These are phyloP conservation scores for Agelas oroides DNA, from an alignment of 37 sponge, comb jelly and placozoan genomes.

Conservation along the genomic window DNA sequence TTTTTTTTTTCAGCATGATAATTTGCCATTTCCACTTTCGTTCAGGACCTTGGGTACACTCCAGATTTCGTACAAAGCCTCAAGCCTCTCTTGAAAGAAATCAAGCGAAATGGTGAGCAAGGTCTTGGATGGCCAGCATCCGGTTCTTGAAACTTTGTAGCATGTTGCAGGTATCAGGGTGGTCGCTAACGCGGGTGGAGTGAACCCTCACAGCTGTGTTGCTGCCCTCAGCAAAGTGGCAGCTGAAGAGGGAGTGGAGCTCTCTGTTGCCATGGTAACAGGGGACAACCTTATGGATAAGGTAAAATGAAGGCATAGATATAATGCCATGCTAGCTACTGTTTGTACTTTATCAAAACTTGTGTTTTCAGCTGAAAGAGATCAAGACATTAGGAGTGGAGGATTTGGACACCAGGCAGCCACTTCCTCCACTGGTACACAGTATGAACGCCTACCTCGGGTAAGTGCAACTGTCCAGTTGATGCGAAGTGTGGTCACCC, in stretches of 20 bases:
- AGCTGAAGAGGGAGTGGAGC: conserved; percentile 72
- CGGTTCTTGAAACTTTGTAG: too few species aligned
- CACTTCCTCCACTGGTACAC: conserved; percentile 53
- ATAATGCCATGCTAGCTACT: not conserved
- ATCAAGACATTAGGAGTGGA: conserved; percentile 20
- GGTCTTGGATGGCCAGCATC: too few species aligned
- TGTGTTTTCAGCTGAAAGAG: conserved; percentile 24
- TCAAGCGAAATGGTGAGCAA: conserved; percentile 65
- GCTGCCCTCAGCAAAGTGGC: conserved; percentile 58
- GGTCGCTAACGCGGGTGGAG: conserved; percentile 94
- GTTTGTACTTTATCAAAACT: not conserved
- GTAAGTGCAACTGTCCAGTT: conserved; percentile 29
- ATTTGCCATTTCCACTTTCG: not conserved
- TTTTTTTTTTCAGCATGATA: too few species aligned
- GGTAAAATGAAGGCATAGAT: not conserved
- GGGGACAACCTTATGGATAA: conserved; percentile 89
- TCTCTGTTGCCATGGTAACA: conserved; percentile 88
- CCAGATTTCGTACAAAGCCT: conserved; percentile 81
- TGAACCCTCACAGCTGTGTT: conserved; percentile 85
- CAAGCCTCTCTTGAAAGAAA: conserved; percentile 58
- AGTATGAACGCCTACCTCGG: conserved; percentile 97
- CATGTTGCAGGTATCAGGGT: conserved; percentile 77
- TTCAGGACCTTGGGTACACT: conserved; percentile 71
- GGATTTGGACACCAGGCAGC: conserved; percentile 21
- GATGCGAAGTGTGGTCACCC: not conserved